A percentile compares a stretch with the other conserved stretches of the same genome.
Conservation (phyloP, 2,113 vertebrate genomes). For the Ovibos moschatus region DNA sequence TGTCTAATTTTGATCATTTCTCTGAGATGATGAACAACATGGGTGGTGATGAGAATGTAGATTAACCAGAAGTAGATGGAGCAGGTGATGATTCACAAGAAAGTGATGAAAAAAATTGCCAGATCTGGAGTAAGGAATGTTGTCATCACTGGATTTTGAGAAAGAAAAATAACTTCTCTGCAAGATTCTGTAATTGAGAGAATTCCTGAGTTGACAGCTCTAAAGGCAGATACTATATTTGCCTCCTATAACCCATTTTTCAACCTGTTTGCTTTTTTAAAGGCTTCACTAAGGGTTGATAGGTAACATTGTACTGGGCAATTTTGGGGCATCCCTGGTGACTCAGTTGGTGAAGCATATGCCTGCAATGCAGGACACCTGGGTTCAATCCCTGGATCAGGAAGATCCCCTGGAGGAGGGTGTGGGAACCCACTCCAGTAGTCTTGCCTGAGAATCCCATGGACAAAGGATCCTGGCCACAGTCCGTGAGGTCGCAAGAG, state of each 20-base stretch:
- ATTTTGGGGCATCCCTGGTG: constrained; percentile 7
- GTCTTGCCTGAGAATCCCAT: neutral
- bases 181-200: constrained; percentile 89
- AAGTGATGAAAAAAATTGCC: constrained; percentile 99
- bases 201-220: constrained; percentile 90
- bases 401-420: neutral
- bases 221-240: constrained; percentile 88
- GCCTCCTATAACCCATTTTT: constrained; percentile 90
- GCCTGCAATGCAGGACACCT: neutral
- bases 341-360: neutral
- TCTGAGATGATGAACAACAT: constrained; percentile 97
- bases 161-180: constrained; percentile 83
- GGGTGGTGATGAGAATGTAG: constrained; percentile 94
- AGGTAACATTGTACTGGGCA: constrained; percentile 91
- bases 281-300: constrained; percentile 91
- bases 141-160: constrained; percentile 80
- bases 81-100: constrained; percentile 96
- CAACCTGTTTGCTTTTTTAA: constrained; percentile 82
- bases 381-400: neutral
- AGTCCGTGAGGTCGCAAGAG: neutral
- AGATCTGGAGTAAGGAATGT: constrained; percentile 91
- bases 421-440: neutral
- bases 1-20: neutral
- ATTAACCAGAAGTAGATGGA: constrained; percentile 94
- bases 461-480: neutral